A percentile compares a stretch with the other conserved stretches of the same genome.
Conservation (phyloP, 2,888 invertebrate genomes). For the Druceiella hillmani region DNA sequence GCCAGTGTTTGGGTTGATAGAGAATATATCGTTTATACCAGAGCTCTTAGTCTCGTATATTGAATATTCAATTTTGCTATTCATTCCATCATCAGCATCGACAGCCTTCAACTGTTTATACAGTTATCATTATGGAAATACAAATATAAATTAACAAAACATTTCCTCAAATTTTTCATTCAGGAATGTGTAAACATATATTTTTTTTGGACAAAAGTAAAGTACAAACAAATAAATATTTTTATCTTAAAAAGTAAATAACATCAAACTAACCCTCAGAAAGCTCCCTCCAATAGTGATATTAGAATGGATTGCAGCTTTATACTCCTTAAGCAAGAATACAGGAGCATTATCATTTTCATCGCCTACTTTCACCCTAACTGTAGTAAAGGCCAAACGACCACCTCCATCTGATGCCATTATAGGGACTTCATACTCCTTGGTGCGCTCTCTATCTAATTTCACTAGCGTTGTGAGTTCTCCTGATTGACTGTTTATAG, state of each 20-base stretch:
- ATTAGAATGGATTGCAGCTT: slow-evolving; percentile 64
- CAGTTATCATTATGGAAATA: too few species aligned
- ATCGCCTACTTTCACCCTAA: slow-evolving; percentile 77
- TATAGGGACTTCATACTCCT: slow-evolving; percentile 63
- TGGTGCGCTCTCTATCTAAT: slow-evolving; percentile 68
- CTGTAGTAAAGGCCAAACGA: slow-evolving; percentile 65
- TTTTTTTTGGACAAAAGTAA: too few species aligned
- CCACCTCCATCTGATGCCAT: slow-evolving; percentile 81
- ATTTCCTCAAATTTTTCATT: slow-evolving; percentile 21
- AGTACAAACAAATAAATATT: too few species aligned
- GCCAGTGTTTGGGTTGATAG: slow-evolving; percentile 70
- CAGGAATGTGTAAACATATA: too few species aligned
- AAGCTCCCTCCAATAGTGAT: slow-evolving; percentile 52
- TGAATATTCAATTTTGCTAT: slow-evolving; percentile 68
- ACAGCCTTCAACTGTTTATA: slow-evolving; percentile 64
- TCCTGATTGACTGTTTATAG: slow-evolving; percentile 66
- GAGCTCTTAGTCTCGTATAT: slow-evolving; percentile 66
- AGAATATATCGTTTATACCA: slow-evolving; percentile 62
- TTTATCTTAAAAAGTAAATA: too few species aligned
- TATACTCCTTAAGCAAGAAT: slow-evolving; percentile 73
- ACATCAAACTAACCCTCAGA: too few species aligned
- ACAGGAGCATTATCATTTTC: slow-evolving; percentile 78
- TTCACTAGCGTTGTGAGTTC: slow-evolving; percentile 62
- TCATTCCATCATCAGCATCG: slow-evolving; percentile 74
- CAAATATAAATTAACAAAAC: too few species aligned